Percentiles rank a stretch among this genome's conserved stretches.
These are phyloP conservation scores for Lophura nycthemera DNA, from an alignment of 2,113 vertebrate species.

Conservation along the genomic window DNA sequence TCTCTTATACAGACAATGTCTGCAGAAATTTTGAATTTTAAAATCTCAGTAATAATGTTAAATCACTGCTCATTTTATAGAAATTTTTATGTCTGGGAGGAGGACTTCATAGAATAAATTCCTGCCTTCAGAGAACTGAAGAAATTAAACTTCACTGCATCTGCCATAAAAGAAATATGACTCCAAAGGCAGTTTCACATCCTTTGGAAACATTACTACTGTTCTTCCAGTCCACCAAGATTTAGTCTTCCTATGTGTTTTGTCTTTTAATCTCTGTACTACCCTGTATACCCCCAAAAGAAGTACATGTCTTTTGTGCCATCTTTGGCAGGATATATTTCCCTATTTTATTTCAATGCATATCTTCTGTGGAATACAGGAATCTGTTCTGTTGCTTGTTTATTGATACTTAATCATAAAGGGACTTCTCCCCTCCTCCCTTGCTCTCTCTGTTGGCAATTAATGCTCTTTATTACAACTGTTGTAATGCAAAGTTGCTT, in stretches of 20 bases:
- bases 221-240: neutral
- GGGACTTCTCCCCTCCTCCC: neutral
- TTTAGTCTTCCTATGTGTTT: neutral
- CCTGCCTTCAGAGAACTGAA: neutral
- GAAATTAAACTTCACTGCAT: neutral
- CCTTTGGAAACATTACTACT: neutral
- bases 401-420: neutral
- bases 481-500: neutral
- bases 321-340: neutral
- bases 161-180: neutral
- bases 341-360: neutral
- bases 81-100: neutral
- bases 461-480: neutral
- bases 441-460: neutral
- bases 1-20: neutral
- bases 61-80: neutral
- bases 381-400: neutral
- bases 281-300: neutral
- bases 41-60: neutral
- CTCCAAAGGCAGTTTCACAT: neutral
- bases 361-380: neutral
- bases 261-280: neutral
- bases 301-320: neutral
- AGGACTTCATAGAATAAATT: neutral
- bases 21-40: neutral